Evolutionary conservation across 2,113 vertebrate species (phyloP), one percentile per base, ranked within the genome.

Genomic region (Oreotrochilus melanogaster): DNA sequence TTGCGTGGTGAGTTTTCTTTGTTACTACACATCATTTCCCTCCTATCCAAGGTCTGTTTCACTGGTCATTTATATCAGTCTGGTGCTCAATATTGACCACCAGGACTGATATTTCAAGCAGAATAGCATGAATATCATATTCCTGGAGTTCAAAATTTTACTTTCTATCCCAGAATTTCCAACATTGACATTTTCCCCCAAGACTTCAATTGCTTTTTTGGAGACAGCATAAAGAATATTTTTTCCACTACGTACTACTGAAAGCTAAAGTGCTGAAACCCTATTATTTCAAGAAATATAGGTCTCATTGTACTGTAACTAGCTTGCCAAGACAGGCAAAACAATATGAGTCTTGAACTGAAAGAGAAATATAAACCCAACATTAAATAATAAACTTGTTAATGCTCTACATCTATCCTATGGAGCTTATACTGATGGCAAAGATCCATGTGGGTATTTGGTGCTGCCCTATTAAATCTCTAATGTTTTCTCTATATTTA

Each of bases 61-160:
- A 42, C 23, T 76, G 43, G 33, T 33, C 73, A 18, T 62, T 92
- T 95, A 69, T 84, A 92, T 72, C 39, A 89, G 37, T 48, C 51
- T 60, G 39, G 39, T 3, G 8, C 67, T 91, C 8, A 6, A 65
- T 84, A 78, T 0, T 27, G 71, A 76, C 10, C 0, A 21, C 58
- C 25, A 87, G n/a, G 33, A 50, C 17, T 96, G 92, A 95, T 84
- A 96, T 97, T 98, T 97, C 91, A 91, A 94, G 67, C 19, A 87
- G 43, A 96, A 85, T 51, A 91, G 10, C 48, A 78, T 95, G 66
- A 95, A 95, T 94, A 93, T 24, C 22, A 37, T 91, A 33, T 78
- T 89, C 57, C 76, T 93, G 33, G 65, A 91, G 69, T 95, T 95
- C 79, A 72, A 60, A 91, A 94, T 93, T 96, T 86, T 64, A 87